Base-by-base conservation (phyloP, 1,140 invertebrate genomes). In the Drosophila obscura region DNA sequence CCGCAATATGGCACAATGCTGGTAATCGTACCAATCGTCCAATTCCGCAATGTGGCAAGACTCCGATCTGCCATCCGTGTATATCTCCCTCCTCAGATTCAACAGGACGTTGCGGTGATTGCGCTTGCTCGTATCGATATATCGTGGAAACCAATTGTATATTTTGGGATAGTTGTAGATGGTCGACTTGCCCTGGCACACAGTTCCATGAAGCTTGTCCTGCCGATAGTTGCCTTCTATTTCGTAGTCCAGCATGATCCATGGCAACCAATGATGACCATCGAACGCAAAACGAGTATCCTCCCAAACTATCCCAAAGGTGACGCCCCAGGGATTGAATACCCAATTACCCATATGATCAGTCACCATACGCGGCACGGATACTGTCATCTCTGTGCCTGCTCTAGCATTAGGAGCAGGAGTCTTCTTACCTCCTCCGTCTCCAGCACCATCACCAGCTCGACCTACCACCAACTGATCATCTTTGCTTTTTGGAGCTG, bases 261-360 rank as follows among this genome's bases (percentile, higher is more conserved):
- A 1, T 1, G 45, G 61, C 1, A 72, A 11, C 0, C 50, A 56
- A 0, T n/a, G 0, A 0, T 1, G 0, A 0, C 35, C 28, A 1
- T 49, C 8, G 5, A 24, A 0, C 24, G 57, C 45, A 7, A 41
- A 73, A 2, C 71, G 71, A 8, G 58, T 73, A 31, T 73, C 64
- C 7, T 22, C 4, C 43, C 53, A 68, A 4, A 67, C 16, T 5
- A 53, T 13, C 0, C 58, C 71, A 49, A 48, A 62, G 4, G 58
- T 62, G 2, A 62, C 13, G 13, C 28, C 64, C 64, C 64, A 73
- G 0, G 58, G 64, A 48, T 73, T 73, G 31, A 41, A 41, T 2
- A 73, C 52, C 64, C 64, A 68, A 2, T 62, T 61, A 13, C 71
- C 64, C 52, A 51, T 52, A 4, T 9, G 15, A 28, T 73, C 52